Conservation (phyloP, 2,797 vertebrate genomes). For the Pagetopsis macropterus region DNA sequence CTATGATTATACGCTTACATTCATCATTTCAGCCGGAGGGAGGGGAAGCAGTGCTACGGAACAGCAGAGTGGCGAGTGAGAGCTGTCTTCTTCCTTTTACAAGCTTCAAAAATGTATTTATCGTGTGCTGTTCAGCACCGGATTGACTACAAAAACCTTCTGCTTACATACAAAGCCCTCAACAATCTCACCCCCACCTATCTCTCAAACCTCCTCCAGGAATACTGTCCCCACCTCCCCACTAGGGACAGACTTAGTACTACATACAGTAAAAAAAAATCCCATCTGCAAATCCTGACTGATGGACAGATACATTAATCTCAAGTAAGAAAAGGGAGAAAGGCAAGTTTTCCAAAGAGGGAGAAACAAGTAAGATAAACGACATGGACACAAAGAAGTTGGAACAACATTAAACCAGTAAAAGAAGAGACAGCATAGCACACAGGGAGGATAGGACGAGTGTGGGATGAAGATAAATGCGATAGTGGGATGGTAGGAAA, state of each 20-base stretch:
- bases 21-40: no score
- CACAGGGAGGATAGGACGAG: constrained; percentile 48
- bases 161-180: no score
- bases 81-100: no score
- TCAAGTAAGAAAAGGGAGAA: constrained; percentile 39
- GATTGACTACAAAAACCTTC: no score
- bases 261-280: constrained; percentile 20
- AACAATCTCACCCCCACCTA: no score
- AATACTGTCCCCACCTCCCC: no score
- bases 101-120: no score
- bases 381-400: constrained; percentile 28
- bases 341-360: constrained; percentile 35
- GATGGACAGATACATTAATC: constrained; percentile 43
- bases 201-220: no score
- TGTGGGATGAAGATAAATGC: constrained; percentile 68
- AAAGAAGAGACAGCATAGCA: constrained; percentile 44
- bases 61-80: no score
- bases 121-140: no score
- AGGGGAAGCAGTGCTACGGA: no score
- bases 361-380: constrained; percentile 50
- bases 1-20: no score
- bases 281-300: constrained; percentile 37
- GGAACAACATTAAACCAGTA: constrained; percentile 59
- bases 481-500: constrained; percentile 50
- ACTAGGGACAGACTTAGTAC: background rate